Base-by-base conservation (phyloP, 2,888 invertebrate species). In the Ochropacha duplaris region DNA sequence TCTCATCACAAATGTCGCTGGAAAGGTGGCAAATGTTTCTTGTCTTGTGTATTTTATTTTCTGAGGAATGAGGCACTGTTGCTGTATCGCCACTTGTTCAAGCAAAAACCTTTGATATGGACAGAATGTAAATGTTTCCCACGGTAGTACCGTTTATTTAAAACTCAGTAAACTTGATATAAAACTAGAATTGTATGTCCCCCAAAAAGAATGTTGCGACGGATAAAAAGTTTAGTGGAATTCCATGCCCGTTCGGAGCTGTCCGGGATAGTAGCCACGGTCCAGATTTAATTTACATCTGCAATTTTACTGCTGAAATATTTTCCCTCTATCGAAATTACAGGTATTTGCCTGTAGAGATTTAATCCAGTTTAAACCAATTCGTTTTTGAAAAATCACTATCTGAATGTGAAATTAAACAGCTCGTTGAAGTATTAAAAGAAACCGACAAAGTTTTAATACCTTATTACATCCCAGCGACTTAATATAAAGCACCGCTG, bases 231-330 rank as follows among this genome's bases (percentile, higher is more conserved):
- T 65, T 65, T 68, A 71, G 59, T 69, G 62, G 61, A 67, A 76
- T 70, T 72, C 69, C 65, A 56, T 50, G 55, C 64, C 55, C 58
- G 58, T 60, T 55, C 36, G 52, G 54, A 65, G 60, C 62, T 62
- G 68, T 67, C 61, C 59, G 60, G 66, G 66, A 74, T 62, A 72
- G 73, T 74, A 74, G 75, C 78, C 79, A 68, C 72, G 64, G 76
- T 54, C 71, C 72, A 74, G 74, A 78, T 78, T 78, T 76, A 74
- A 80, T 79, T 81, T 77, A 75, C 79, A 76, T 76, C 68, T 64
- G 60, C 59, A 56, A 71, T 64, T 68, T 60, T 50, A 22, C 51
- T 55, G 59, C 59, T 14, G 31, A 31, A 52, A 62, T 59, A 62
- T 66, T 69, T 71, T 65, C 62, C 59, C 56, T 54, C 57, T 49